These are phyloP conservation scores for Danio jaintianensis DNA, from an alignment of 2,797 vertebrate genomes.

Conservation along the genomic window DNA sequence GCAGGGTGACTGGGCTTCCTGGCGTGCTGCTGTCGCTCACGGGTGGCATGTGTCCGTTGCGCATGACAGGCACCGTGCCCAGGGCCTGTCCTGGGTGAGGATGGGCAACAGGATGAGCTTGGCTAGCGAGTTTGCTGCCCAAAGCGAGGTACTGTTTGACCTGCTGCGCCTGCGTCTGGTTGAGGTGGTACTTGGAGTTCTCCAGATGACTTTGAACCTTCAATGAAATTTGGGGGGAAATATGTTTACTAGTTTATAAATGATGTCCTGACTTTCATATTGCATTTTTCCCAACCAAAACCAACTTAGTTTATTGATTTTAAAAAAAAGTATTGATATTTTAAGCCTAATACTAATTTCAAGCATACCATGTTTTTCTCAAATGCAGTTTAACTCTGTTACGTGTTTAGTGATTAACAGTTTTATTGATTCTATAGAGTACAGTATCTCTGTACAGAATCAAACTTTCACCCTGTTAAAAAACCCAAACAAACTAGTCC, in stretches of 20 bases:
- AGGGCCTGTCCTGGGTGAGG: constrained; percentile 77
- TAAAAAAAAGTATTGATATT: background rate
- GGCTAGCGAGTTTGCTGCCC: constrained; percentile 84
- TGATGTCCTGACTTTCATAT: background rate
- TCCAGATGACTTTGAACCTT: constrained; percentile 93
- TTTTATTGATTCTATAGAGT: too few species aligned
- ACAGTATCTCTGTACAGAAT: too few species aligned
- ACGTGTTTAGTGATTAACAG: too few species aligned
- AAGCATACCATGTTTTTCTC: background rate
- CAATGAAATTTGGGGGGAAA: background rate
- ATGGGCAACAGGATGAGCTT: constrained; percentile 76
- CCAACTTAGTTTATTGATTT: background rate
- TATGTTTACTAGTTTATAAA: background rate
- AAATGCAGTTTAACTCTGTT: background rate
- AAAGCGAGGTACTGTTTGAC: constrained; percentile 92
- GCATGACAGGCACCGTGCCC: constrained; percentile 78
- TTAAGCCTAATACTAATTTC: background rate
- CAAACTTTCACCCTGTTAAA: too few species aligned
- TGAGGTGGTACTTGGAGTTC: constrained; percentile 89
- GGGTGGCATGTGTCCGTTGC: constrained; percentile 81
- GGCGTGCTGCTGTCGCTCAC: constrained; percentile 76
- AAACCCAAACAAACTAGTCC: too few species aligned
- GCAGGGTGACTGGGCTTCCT: constrained; percentile 83
- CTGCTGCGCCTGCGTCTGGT: constrained; percentile 88
- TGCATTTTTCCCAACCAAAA: constrained; percentile 2